These are phyloP conservation scores for Pterocles gutturalis DNA, from an alignment of 2,113 vertebrate species.

Conservation along the genomic window DNA sequence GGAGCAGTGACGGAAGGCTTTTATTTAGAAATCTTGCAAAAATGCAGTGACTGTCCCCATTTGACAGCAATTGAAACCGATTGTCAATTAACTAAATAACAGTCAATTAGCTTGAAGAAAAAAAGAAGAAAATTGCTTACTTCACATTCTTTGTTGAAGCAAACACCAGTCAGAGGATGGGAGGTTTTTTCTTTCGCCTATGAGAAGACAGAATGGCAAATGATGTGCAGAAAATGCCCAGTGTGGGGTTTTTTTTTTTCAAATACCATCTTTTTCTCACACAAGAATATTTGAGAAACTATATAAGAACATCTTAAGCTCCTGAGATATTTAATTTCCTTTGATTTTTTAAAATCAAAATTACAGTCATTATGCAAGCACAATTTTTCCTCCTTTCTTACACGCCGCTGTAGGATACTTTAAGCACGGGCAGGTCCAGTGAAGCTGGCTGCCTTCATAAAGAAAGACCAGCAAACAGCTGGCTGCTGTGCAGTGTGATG, in stretches of 20 bases:
- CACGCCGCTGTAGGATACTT: background rate
- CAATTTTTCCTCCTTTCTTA: background rate
- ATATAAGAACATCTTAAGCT: background rate
- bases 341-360: background rate
- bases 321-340: conserved; percentile 13
- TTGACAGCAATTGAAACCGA: conserved; percentile 54
- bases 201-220: background rate
- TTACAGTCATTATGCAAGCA: background rate
- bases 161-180: background rate
- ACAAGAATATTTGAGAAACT: background rate
- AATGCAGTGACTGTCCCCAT: background rate
- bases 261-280: background rate
- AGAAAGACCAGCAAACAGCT: background rate
- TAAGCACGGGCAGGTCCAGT: background rate
- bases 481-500: background rate
- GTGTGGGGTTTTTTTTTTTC: background rate
- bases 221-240: background rate
- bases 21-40: conserved; percentile 21
- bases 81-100: conserved; percentile 51
- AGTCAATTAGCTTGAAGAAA: conserved; percentile 41
- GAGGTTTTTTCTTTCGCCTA: background rate
- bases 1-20: background rate
- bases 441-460: background rate
- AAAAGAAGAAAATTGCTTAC: conserved; percentile 19
- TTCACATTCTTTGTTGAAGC: conserved; percentile 29